A percentile compares a stretch with the other conserved stretches of the same genome.
Evolutionary conservation across 2,888 invertebrate species (phyloP).

Genomic region (Acrocyrtus sp.): DNA sequence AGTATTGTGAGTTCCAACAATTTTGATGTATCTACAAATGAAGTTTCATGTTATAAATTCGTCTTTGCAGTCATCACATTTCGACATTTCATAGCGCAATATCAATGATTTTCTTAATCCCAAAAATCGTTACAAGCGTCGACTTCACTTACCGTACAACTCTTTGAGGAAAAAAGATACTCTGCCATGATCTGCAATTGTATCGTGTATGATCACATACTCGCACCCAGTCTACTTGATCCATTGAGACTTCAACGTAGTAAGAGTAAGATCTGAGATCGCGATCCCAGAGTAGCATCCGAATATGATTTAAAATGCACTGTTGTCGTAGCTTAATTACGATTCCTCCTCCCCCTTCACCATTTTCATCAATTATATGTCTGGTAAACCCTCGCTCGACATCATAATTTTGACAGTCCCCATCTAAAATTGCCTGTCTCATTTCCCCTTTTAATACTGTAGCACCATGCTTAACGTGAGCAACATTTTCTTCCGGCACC

Average conservation of each 20-base stretch:
- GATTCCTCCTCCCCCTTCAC: conserved; percentile 74
- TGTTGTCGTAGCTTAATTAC: conserved; percentile 81
- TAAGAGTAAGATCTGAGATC: conserved; percentile 89
- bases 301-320: conserved; percentile 93
- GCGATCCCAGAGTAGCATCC: conserved; percentile 93
- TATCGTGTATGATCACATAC: conserved; percentile 92
- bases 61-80: conserved; percentile 1
- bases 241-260: conserved; percentile 86
- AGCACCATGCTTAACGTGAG: conserved; percentile 81
- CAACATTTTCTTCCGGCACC: conserved; percentile 92
- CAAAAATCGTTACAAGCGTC: not conserved
- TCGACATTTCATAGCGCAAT: not conserved
- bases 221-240: conserved; percentile 93
- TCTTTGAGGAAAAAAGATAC: conserved; percentile 87
- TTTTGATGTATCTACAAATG: conserved; percentile 66
- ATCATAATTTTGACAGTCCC: conserved; percentile 86
- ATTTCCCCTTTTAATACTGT: conserved; percentile 91
- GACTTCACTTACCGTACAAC: conserved; percentile 73
- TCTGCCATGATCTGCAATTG: conserved; percentile 97
- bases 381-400: conserved; percentile 93
- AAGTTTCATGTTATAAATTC: not conserved
- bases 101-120: not conserved
- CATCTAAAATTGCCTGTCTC: conserved; percentile 83
- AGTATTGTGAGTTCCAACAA: conserved; percentile 88
- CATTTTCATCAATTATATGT: conserved; percentile 80